These are phyloP conservation scores for Erannis defoliaria DNA, from an alignment of 2,888 invertebrate genomes.

Conservation along the genomic window DNA sequence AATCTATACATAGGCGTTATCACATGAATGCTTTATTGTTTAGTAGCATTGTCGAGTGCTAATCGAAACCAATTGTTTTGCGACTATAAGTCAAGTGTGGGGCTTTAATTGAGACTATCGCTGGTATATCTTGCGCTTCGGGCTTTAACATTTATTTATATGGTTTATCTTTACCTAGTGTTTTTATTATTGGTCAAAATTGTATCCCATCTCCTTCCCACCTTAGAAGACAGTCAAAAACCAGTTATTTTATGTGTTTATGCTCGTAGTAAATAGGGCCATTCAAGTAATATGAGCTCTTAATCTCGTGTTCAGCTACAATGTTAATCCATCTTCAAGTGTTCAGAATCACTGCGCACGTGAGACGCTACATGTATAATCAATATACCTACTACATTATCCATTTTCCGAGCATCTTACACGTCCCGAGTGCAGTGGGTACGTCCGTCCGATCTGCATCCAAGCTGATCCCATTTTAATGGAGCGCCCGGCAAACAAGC, in stretches of 20 bases:
- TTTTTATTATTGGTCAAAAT: neutral
- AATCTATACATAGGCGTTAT: constrained; percentile 50
- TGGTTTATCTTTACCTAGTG: neutral
- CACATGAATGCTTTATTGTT: constrained; percentile 69
- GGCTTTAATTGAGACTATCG: constrained; percentile 79
- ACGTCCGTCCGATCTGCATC: constrained; percentile 84
- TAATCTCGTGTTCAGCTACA: too few relatives aligned
- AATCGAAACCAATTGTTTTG: constrained; percentile 84
- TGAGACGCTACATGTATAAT: constrained; percentile 34
- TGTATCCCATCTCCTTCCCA: neutral
- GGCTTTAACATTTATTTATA: constrained; percentile 57
- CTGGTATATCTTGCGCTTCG: constrained; percentile 63
- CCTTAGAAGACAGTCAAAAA: neutral
- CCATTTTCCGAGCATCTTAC: constrained; percentile 56
- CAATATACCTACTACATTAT: constrained; percentile 48
- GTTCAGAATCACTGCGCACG: constrained; percentile 1
- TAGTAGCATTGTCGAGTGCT: constrained; percentile 77
- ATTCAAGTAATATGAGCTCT: too few relatives aligned
- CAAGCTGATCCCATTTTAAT: constrained; percentile 85
- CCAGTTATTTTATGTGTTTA: too few relatives aligned
- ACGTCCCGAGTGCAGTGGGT: constrained; percentile 58
- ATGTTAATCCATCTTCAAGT: neutral
- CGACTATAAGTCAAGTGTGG: constrained; percentile 74
- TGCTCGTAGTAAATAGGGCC: too few relatives aligned
- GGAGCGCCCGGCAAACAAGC: constrained; percentile 86